phyloP scores from a whole-genome alignment of 2,888 invertebrate species.

The Hanleya hanleyi region DNA sequence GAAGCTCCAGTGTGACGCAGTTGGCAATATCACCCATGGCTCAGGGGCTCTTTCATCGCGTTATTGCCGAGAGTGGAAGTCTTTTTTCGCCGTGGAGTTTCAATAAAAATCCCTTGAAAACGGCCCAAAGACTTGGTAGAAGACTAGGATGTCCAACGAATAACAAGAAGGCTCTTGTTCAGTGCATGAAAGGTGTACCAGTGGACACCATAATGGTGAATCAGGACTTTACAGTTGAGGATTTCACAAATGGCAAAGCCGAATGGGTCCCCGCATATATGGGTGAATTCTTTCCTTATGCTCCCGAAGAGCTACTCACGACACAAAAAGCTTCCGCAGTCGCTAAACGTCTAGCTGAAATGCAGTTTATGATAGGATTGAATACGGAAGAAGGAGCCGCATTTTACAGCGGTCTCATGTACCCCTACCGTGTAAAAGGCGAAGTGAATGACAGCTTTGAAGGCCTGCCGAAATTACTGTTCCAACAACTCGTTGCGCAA shows the following conservation, averaged over 20 bases:
- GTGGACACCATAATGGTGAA: conserved; percentile 34
- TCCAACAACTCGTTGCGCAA: no score
- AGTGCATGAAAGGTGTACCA: not conserved
- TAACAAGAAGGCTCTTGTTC: not conserved
- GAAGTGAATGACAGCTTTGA: no score
- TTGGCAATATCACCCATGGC: conserved; percentile 18
- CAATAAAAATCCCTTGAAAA: not conserved
- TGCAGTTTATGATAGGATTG: conserved; percentile 40
- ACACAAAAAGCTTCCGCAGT: not conserved
- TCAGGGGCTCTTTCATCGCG: conserved; percentile 27
- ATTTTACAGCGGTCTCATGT: conserved; percentile 27
- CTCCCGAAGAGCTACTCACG: not conserved
- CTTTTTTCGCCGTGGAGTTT: not conserved
- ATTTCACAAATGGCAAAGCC: no score
- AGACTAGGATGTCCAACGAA: not conserved
- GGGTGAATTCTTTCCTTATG: not conserved
- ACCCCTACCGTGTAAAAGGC: no score
- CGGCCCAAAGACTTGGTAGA: not conserved
- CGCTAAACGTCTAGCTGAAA: conserved; percentile 19
- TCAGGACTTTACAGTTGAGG: not conserved
- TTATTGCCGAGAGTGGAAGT: conserved; percentile 25
- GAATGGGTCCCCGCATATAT: not conserved
- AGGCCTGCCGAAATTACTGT: no score
- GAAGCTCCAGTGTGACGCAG: conserved; percentile 7
- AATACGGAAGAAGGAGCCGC: conserved; percentile 46